Base-by-base conservation (phyloP, 2,113 vertebrate genomes). In the Datnioides undecimradiatus region DNA sequence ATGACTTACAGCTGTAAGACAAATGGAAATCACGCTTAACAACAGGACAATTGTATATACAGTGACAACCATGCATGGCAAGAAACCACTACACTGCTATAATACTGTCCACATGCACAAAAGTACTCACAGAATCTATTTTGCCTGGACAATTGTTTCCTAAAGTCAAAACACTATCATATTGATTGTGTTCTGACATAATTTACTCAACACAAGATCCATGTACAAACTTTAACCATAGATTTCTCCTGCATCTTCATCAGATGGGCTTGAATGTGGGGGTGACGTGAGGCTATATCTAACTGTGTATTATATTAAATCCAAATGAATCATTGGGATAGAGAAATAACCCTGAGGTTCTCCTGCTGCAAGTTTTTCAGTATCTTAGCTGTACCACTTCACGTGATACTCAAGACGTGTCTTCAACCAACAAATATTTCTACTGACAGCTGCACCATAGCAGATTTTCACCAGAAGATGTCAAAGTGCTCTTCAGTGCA, bases 221-320 rank as follows among this genome's bases (percentile, higher is more conserved):
- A 45, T 4, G 8, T 12, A 4, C 0, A 29, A 13, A 7, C 5
- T 29, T 43, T 46, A 55, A 14, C 5, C 14, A 16, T 0, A 45
- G 8, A 6, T 71, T 63, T 54, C 21, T 17, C 8, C 17, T 31
- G 23, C 9, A 23, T 31, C n/a, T 66, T 46, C 23, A n/a, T 10
- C 14, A 13, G 38, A 55, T 31, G 48, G 36, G n/a, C n/a, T n/a
- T n/a, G n/a, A n/a, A n/a, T n/a, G n/a, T n/a, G n/a, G 11, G 29
- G 17, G 95, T 94, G 94, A 96, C 95, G 96, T 97, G 96, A 96
- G 95, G 92, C 95, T 91, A 92, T 95, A 96, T 96, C 94, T 97
- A 97, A 97, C 96, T 96, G 95, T 96, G 96, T 95, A 96, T 96
- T 95, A 97, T 97, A 97, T 97, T 97, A 97, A 97, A 97, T 96